Conservation (phyloP, 2,797 vertebrate species). For the Pelochelys cantorii region DNA sequence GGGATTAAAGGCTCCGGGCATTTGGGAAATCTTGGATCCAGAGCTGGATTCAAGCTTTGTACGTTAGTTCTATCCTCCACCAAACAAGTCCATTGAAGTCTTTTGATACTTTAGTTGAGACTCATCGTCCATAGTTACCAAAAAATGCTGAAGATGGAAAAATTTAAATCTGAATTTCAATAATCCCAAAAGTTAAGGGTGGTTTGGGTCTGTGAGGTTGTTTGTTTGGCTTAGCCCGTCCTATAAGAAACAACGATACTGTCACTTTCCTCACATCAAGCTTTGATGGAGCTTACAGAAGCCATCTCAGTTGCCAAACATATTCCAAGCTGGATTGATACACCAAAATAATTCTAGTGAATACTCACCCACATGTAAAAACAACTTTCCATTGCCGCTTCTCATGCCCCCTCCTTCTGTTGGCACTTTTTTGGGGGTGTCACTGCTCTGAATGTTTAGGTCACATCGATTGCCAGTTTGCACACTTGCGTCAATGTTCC, state of each 20-base stretch:
- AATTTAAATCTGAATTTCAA: background rate
- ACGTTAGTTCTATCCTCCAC: background rate
- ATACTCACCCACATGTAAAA: background rate
- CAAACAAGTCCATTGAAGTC: background rate
- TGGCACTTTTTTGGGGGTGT: background rate
- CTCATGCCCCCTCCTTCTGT: background rate
- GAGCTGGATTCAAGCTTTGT: background rate
- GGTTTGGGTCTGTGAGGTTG: background rate
- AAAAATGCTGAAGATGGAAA: background rate
- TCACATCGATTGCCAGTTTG: background rate
- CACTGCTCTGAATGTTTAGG: background rate
- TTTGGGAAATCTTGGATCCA: background rate
- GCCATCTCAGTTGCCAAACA: background rate
- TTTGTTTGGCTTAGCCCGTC: background rate
- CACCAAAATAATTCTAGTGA: background rate
- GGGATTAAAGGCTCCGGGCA: background rate
- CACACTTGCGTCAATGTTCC: background rate
- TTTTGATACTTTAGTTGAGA: background rate
- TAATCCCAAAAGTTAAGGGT: background rate
- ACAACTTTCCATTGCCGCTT: background rate
- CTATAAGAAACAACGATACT: background rate
- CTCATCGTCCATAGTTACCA: background rate
- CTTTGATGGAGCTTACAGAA: background rate
- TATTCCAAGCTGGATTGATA: background rate
- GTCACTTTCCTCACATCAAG: background rate